Evolutionary conservation across 2,113 vertebrate genomes (phyloP), one percentile per base, ranked within the genome.

Genomic region (Serilophus lunatus): DNA sequence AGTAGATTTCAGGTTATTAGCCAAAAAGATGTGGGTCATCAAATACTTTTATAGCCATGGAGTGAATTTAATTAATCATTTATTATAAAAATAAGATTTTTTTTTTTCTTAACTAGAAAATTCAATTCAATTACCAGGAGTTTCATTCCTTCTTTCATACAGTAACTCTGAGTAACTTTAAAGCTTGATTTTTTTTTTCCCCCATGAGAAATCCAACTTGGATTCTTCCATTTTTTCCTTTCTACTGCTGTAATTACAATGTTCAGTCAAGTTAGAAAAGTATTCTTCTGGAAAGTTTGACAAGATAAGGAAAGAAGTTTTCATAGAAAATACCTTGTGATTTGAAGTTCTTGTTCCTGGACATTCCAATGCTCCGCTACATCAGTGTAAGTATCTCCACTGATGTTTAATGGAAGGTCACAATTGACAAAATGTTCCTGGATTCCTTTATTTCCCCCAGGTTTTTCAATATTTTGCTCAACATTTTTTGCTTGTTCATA

Each of bases 51-150:
- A 97, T 85, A 94, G 72, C 63, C 83, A 94, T 54, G 86, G n/a
- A 88, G 79, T 94, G 84, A 95, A 97, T 90, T 95, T 94, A 88
- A 94, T 97, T 97, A 96, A 93, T 96, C 26, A 89, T 87, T 94
- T 95, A 72, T 95, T 95, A 92, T 84, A 97, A 96, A 78, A 26
- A 63, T 53, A 77, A 74, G 35, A 95, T 87, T 91, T 92, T 87
- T 91, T 92, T 87, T 95, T 93, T 96, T 61, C 59, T 95, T 84
- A 96, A 94, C 75, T 77, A 96, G 92, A 83, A 96, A 88, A 68
- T 28, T 72, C 74, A 95, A 90, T 88, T 96, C 24, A 89, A 23
- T 93, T 92, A 93, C 68, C 26, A 77, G 13, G 60, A 88, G 51
- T 97, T 94, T 66, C 1, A 38, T 81, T 82, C 42, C 26, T 82